Percentiles rank a stretch among this genome's conserved stretches.
These are phyloP conservation scores for Ibidorhyncha struthersii DNA, from an alignment of 2,113 vertebrate genomes.

Conservation along the genomic window DNA sequence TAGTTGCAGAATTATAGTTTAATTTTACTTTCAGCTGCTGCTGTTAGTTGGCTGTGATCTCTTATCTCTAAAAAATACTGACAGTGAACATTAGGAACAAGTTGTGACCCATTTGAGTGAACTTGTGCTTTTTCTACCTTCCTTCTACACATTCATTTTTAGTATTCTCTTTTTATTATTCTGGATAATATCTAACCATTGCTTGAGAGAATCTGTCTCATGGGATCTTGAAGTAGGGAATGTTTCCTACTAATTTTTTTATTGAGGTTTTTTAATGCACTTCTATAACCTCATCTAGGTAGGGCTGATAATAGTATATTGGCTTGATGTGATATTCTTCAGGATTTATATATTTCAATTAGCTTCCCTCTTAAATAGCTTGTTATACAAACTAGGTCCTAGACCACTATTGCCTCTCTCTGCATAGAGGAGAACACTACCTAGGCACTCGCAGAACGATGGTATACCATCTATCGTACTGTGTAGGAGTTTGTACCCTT, in stretches of 20 bases:
- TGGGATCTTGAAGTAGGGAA: slow-evolving; percentile 48
- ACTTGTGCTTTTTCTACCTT: background rate
- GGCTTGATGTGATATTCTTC: slow-evolving; percentile 54
- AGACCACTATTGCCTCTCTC: background rate
- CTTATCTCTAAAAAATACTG: background rate
- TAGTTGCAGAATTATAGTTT: background rate
- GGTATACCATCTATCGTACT: background rate
- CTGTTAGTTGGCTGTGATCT: slow-evolving; percentile 24
- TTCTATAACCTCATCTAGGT: slow-evolving; percentile 62
- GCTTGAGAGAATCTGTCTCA: slow-evolving; percentile 61
- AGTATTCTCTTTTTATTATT: slow-evolving; percentile 19
- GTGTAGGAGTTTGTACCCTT: background rate
- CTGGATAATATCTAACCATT: slow-evolving; percentile 52
- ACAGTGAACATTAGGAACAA: background rate
- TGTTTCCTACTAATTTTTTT: slow-evolving; percentile 58
- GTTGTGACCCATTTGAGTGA: slow-evolving; percentile 18
- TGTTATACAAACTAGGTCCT: slow-evolving; percentile 51
- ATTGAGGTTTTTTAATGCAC: slow-evolving; percentile 57
- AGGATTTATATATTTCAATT: slow-evolving; percentile 65
- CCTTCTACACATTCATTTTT: slow-evolving; percentile 25
- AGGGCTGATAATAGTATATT: slow-evolving; percentile 66
- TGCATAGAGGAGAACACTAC: background rate
- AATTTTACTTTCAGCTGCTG: background rate
- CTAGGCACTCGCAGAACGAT: background rate
- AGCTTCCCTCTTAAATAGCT: slow-evolving; percentile 50